Evolutionary conservation across 2,888 invertebrate species (phyloP), one percentile per base, ranked within the genome.

Genomic region (Galerucella nymphaeae): DNA sequence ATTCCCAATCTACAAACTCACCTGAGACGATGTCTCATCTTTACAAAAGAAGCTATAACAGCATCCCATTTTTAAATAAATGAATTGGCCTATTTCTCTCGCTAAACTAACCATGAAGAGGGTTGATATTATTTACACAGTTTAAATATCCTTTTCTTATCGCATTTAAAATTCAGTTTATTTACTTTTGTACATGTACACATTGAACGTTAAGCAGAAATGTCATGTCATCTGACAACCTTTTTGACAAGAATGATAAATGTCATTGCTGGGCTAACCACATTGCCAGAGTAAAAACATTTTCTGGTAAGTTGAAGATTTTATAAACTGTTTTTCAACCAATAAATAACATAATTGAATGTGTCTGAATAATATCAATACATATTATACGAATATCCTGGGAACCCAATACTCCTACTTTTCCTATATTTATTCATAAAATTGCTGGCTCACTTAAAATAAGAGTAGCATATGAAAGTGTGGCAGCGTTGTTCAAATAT

Each of bases 11-110:
- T 20, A 57, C 42, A 75, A 66, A 57, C 66, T 53, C 66, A 93
- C 93, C 91, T 93, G 92, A 73, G 91, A 89, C 79, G 91, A 89
- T 76, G 87, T 89, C 83, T 92, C 92, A 86, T 93, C 92, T 82
- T 92, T 91, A 84, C 93, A 86, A 78, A 93, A 86, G 82, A 92
- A 90, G 86, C 92, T 92, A 85, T 91, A 92, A 85, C 92, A 93
- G 86, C 91, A 91, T 81, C 91, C 91, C 91, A 91, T 91, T 78
- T 75, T 82, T 76, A 73, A 71, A 62, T 20, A 13, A 62, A 62
- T 59, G 4, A 68, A 53, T 41, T 30, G 13, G 45, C 59, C 59
- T 59, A 67, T 18, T 62, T 69, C 62, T 68, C 20, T 69, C 42
- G 13, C 45, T 20, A 61, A 30, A 68, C 57, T 48, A 50, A 68